Evolutionary conservation across 1,140 invertebrate genomes (phyloP), one percentile per base, ranked within the genome.

Genomic region (Macrobrachium rosenbergii): DNA sequence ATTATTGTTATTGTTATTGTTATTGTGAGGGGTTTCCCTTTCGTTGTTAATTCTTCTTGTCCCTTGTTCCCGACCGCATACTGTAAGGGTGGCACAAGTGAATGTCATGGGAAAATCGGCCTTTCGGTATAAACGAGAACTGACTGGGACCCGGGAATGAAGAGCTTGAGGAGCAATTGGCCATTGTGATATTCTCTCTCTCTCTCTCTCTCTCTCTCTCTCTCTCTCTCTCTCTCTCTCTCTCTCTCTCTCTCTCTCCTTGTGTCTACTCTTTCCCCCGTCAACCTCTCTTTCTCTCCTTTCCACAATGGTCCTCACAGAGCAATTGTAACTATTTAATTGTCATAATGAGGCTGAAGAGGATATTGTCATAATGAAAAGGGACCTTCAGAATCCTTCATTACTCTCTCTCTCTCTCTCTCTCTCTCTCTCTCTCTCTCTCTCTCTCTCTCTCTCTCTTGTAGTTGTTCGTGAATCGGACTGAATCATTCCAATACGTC

Each of bases 311-410:
- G n/a, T 63, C 83, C 79, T 78, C 60, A 52, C 82, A 21, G 82
- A 79, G 83, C 83, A 85, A 85, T 85, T 85, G 83, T 85, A 79
- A 85, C 83, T 78, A 76, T 85, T 85, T 85, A 79, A 85, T 85
- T 85, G 83, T 85, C 76, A 59, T 85, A 85, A 85, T 85, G 83
- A 85, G 77, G 45, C 37, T 79, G 75, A 78, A 85, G 83, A 58
- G 83, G 83, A 37, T 63, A 82, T 59, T 78, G 83, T 77, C 62
- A 78, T 77, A 84, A 78, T 77, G 83, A 64, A 84, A 73, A 67
- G 83, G 60, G 17, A 28, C 83, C 64, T 75, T 62, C 19, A 17
- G 5, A 60, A 45, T 80, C 77, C 21, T 37, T 23, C 19, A 17
- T 37, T n/a, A 7, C 37, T 80, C 64, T 83, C 45, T 63, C 60